Evolutionary conservation across 1,140 invertebrate species (phyloP), one percentile per base, ranked within the genome.

Genomic region (Drosophila guanche): DNA sequence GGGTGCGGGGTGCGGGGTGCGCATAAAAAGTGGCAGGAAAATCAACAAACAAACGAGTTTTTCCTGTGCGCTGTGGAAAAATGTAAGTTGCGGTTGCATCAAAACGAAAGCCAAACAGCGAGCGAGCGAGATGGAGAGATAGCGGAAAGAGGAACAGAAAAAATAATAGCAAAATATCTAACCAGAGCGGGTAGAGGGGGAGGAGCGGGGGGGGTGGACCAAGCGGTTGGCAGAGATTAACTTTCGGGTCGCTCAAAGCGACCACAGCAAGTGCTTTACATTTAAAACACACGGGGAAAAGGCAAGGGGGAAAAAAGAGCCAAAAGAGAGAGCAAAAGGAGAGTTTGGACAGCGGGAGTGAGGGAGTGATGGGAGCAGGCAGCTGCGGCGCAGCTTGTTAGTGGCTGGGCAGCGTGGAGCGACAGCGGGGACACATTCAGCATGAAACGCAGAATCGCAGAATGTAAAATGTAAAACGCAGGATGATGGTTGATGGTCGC

Each of bases 231-330:
- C 70, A 88, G 83, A 86, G 83, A 86, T 86, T 86, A 86, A 86
- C 83, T 86, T 86, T 86, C 80, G 84, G 84, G 75, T 88, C 83
- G 84, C 75, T 83, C 83, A 86, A 86, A 86, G 84, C 83, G 83
- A 86, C 83, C 83, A 68, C 83, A 86, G 83, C 83, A 86, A 86
- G 81, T 86, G 83, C 81, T 86, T 88, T 86, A 77, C 83, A 86
- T 81, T 85, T 86, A 77, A 85, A 85, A 77, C 78, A 85, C 76
- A 37, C 33, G 33, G 25, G 25, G 0, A 27, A 27, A 27, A 27
- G 71, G 61, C 69, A 46, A 66, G 46, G 61, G 63, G 33, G 10
- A 51, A 45, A 58, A 42, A 16, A 37, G 27, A 40, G 40, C 0
- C 29, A 8, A 7, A 27, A 29, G 27, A 29, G 27, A 29, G 5